Conservation (phyloP, 1,140 invertebrate species). For the Drosophila arawakana region DNA sequence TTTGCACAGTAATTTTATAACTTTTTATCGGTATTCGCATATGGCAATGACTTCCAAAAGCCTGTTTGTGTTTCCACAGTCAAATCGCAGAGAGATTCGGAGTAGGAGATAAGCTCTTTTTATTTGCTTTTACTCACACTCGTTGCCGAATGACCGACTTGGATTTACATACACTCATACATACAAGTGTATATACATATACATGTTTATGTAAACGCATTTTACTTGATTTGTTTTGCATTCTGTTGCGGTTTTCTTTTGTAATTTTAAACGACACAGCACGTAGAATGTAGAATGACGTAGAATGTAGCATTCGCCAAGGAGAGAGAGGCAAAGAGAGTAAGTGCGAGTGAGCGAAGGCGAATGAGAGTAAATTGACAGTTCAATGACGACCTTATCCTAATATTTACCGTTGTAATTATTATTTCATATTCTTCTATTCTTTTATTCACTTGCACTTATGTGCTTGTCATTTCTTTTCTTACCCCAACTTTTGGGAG, state of each 20-base stretch:
- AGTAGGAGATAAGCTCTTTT: conserved; percentile 40
- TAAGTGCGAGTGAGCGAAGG: neutral
- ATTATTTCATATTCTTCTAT: too few relatives aligned
- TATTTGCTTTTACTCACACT: conserved; percentile 21
- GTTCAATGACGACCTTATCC: too few relatives aligned
- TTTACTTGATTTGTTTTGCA: conserved; percentile 18
- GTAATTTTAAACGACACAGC: conserved; percentile 22
- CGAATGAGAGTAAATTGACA: too few relatives aligned
- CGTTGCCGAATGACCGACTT: conserved; percentile 43
- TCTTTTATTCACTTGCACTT: conserved; percentile 1
- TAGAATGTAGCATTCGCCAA: conserved; percentile 3
- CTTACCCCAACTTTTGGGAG: conserved; percentile 91
- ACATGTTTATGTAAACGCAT: conserved; percentile 1
- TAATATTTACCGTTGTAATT: too few relatives aligned
- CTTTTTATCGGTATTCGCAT: conserved; percentile 10
- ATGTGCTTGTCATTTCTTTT: conserved; percentile 37
- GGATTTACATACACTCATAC: conserved; percentile 18
- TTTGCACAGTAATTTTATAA: neutral
- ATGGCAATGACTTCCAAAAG: conserved; percentile 43
- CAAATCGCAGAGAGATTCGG: conserved; percentile 16
- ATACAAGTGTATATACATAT: neutral
- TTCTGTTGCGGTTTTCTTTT: conserved; percentile 18
- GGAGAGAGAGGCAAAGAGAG: too few relatives aligned
- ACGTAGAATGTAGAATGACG: conserved; percentile 11
- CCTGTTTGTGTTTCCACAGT: conserved; percentile 21